A percentile compares a stretch with the other conserved stretches of the same genome.
These are phyloP conservation scores for Pollenia angustigena DNA, from an alignment of 2,888 invertebrate species.

Conservation along the genomic window DNA sequence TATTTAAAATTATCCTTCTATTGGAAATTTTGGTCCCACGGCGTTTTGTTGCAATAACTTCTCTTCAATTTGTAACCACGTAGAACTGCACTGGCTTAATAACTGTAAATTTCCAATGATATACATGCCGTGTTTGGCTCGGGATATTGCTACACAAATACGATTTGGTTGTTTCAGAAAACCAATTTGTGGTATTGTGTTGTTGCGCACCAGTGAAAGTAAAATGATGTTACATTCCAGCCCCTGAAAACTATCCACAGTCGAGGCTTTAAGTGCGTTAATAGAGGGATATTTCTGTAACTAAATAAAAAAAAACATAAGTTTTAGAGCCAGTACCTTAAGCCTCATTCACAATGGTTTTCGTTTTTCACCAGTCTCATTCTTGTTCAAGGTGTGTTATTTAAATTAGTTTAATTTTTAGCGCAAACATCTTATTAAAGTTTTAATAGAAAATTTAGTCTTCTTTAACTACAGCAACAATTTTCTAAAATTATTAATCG, in stretches of 20 bases:
- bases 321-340: too few relatives aligned
- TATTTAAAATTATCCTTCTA: constrained; percentile 37
- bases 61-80: constrained; percentile 85
- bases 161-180: constrained; percentile 89
- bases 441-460: too few relatives aligned
- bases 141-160: constrained; percentile 91
- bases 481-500: too few relatives aligned
- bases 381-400: too few relatives aligned
- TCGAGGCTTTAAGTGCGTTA: constrained; percentile 84
- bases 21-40: constrained; percentile 85
- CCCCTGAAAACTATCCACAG: constrained; percentile 93
- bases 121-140: constrained; percentile 89
- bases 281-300: constrained; percentile 62
- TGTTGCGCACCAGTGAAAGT: constrained; percentile 91
- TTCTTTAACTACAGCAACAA: too few relatives aligned
- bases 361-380: too few relatives aligned
- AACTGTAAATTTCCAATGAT: constrained; percentile 90
- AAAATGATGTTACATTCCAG: constrained; percentile 92
- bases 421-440: too few relatives aligned
- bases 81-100: constrained; percentile 85
- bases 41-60: constrained; percentile 85
- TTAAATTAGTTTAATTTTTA: too few relatives aligned
- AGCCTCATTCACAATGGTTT: too few relatives aligned
- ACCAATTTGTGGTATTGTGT: constrained; percentile 88
- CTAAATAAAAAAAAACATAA: constrained; percentile 56